Base-by-base conservation (phyloP, 2,797 vertebrate species). In the Rhinichthys osculus region DNA sequence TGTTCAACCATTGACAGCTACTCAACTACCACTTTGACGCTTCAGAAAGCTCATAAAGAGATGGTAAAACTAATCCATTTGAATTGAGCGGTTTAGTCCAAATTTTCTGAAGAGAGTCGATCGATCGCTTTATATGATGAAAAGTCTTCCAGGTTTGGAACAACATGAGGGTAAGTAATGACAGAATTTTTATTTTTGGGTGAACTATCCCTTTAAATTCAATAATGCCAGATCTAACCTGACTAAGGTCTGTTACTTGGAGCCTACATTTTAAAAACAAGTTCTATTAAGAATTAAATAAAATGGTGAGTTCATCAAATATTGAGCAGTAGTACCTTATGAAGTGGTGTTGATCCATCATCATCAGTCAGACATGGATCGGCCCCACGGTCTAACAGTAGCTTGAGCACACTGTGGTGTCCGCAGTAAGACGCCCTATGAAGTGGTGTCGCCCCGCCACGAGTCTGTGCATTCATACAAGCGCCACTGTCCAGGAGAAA, bases 341-440 rank as follows among this genome's bases (percentile, higher is more conserved):
- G 98, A 16, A 99, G 92, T 42, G 96, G 93, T 9, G 96, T 96
- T n/a, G 93, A 93, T 0, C 96, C 96, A 0, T 97, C 97, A 0
- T 94, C 93, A 2, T 99, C 98, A 2, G 92, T 87, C 64, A 95
- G 83, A 4, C 57, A 81, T 0, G 97, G 96, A 85, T 97, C 93
- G 0, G 96, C 97, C 2, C 95, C 91, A 3, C 94, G 91, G 0
- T 88, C 88, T 40, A 98, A 92, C 80, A 99, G 92, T 2, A 98
- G 93, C 64, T 84, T 69, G 0, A 95, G 95, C 1, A 98, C 92
- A 0, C 93, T 90, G 0, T 93, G 54, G 81, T 97, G 98, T 2
- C 98, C 97, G 0, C 97, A 97, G 95, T 97, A 98, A 72, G 97
- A 94, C 6, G 97, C 95, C 0, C 97, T 95, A 89, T 98, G 98